These are phyloP conservation scores for Calephelis virginiensis DNA, from an alignment of 1,140 invertebrate species.

Conservation along the genomic window DNA sequence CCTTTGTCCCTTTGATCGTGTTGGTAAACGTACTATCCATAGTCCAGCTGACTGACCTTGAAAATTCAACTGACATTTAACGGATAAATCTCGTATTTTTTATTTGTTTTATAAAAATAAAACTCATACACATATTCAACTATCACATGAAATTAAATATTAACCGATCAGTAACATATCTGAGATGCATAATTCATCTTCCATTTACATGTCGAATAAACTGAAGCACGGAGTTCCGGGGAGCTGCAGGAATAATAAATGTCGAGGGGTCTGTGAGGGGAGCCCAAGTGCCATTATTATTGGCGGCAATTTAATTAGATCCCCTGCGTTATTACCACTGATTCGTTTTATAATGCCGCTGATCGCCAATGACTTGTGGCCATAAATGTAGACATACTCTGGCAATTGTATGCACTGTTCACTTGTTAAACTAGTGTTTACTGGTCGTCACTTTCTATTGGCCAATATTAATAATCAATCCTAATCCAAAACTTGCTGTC, in stretches of 20 bases:
- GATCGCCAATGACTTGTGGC: neutral
- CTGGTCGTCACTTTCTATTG: too few species aligned
- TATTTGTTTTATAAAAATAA: constrained; percentile 4
- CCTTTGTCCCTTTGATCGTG: too few species aligned
- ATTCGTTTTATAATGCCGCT: constrained; percentile 72
- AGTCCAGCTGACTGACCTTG: too few species aligned
- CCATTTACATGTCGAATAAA: constrained; percentile 47
- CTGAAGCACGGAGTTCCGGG: constrained; percentile 42
- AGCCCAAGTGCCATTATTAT: constrained; percentile 72
- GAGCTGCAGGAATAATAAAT: constrained; percentile 69
- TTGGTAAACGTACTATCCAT: too few species aligned
- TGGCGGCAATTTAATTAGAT: constrained; percentile 77
- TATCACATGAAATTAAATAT: constrained; percentile 18
- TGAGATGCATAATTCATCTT: constrained; percentile 37
- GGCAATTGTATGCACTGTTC: too few species aligned
- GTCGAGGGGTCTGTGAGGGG: constrained; percentile 70
- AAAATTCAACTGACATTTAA: too few species aligned
- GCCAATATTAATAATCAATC: too few species aligned
- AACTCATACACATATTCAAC: neutral
- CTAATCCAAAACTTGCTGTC: too few species aligned
- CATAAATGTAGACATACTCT: neutral
- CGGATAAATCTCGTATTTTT: too few species aligned
- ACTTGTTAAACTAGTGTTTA: too few species aligned
- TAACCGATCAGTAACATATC: constrained; percentile 31
- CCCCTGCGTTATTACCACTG: constrained; percentile 72